These are phyloP conservation scores for Marasmarcha lunaedactyla DNA, from an alignment of 2,888 invertebrate species.

Conservation along the genomic window DNA sequence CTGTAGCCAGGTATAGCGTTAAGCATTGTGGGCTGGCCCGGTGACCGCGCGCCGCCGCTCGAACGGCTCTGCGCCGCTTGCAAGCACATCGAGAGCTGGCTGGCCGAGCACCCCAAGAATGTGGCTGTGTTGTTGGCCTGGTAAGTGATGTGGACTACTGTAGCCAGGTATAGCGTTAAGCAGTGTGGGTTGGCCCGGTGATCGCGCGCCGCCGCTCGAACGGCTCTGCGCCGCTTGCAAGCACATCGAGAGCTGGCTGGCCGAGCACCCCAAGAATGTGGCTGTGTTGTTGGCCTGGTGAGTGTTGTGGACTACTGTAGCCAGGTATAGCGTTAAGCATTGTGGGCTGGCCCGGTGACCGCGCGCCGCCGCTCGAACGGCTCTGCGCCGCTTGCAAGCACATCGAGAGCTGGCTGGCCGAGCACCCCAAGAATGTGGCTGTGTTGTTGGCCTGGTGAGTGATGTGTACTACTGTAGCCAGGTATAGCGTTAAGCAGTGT, in stretches of 20 bases:
- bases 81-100: slow-evolving; percentile 94
- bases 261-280: slow-evolving; percentile 84
- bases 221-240: slow-evolving; percentile 92
- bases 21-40: slow-evolving; percentile 86
- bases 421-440: slow-evolving; percentile 85
- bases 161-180: background rate
- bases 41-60: slow-evolving; percentile 86
- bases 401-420: slow-evolving; percentile 91
- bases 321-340: background rate
- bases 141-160: slow-evolving; percentile 44
- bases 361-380: slow-evolving; percentile 90
- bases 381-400: slow-evolving; percentile 94
- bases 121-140: slow-evolving; percentile 91
- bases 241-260: slow-evolving; percentile 92
- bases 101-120: slow-evolving; percentile 84
- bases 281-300: slow-evolving; percentile 90
- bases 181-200: slow-evolving; percentile 88
- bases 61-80: slow-evolving; percentile 92
- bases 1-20: background rate
- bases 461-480: background rate
- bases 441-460: slow-evolving; percentile 87
- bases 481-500: slow-evolving; percentile 25
- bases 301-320: slow-evolving; percentile 20
- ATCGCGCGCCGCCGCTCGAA: slow-evolving; percentile 89
- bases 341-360: slow-evolving; percentile 87